These are phyloP conservation scores for Holothuria leucospilota DNA, from an alignment of 53 echinoderm and acorn worm species.

Conservation along the genomic window DNA sequence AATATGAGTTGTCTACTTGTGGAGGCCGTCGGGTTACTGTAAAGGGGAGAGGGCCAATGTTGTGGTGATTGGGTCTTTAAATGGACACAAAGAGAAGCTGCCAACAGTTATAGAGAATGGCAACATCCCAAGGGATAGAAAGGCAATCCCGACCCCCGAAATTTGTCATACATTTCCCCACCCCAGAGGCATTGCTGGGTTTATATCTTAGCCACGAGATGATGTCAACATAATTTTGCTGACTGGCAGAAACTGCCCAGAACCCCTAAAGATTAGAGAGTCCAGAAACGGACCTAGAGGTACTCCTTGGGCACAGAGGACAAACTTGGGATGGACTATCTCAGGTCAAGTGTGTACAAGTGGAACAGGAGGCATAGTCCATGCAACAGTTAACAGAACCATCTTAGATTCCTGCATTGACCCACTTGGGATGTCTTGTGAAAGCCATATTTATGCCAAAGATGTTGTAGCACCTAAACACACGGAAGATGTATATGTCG, in stretches of 20 bases:
- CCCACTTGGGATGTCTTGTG: neutral
- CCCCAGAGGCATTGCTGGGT: neutral
- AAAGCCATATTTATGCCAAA: constrained; percentile 52
- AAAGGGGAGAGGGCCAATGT: constrained; percentile 38
- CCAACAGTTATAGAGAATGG: constrained; percentile 65
- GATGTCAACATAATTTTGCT: constrained; percentile 53
- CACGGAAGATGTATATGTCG: constrained; percentile 34
- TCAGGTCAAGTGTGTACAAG: constrained; percentile 62
- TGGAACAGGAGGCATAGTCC: neutral
- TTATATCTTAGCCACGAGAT: constrained; percentile 35
- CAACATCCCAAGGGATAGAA: no score
- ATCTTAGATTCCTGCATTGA: neutral
- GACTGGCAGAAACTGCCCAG: constrained; percentile 64
- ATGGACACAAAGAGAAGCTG: constrained; percentile 51
- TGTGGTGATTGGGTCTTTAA: constrained; percentile 17
- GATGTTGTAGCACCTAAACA: neutral
- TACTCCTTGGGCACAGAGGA: constrained; percentile 69
- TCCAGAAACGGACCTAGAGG: constrained; percentile 58
- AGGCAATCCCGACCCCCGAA: no score
- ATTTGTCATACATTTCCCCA: no score
- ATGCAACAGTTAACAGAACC: constrained; percentile 41
- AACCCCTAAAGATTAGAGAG: constrained; percentile 68
- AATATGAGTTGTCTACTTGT: no score
- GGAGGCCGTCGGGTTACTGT: neutral
- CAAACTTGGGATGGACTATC: constrained; percentile 67